phyloP scores from a whole-genome alignment of 1,140 invertebrate genomes.

The Linepithema humile region DNA sequence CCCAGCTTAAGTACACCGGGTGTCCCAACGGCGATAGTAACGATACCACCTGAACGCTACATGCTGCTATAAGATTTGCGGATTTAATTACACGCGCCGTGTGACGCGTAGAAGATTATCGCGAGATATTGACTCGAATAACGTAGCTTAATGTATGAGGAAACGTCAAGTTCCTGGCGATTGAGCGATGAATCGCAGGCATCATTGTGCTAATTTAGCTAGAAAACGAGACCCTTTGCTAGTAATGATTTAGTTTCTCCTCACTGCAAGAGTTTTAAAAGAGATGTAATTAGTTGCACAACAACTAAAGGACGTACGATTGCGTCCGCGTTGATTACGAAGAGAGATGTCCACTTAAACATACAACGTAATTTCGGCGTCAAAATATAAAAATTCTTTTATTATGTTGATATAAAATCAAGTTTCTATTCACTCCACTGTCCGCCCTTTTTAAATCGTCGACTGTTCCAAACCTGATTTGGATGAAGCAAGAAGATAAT shows the following conservation, averaged over 20 bases:
- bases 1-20: constrained; percentile 70
- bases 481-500: not conserved
- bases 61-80: constrained; percentile 18
- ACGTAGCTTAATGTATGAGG: constrained; percentile 18
- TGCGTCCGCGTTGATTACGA: not conserved
- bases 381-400: not conserved
- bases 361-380: not conserved
- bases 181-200: not conserved
- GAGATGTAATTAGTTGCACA: not conserved
- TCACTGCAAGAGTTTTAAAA: not conserved
- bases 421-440: not conserved
- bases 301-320: not conserved
- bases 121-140: constrained; percentile 29
- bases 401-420: not conserved
- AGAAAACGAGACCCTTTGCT: not conserved
- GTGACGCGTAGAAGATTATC: constrained; percentile 46
- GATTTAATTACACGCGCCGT: constrained; percentile 65
- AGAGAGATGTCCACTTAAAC: not conserved
- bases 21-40: constrained; percentile 62
- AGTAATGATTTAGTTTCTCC: not conserved
- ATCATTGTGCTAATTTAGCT: not conserved
- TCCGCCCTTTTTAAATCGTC: too few species aligned
- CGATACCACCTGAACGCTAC: constrained; percentile 63
- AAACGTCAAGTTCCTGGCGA: constrained; percentile 36
- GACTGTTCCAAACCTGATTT: not conserved